Percentiles rank a stretch among this genome's conserved stretches.
Conservation (phyloP, 1,140 invertebrate species). For the Zaprionus africanus region DNA sequence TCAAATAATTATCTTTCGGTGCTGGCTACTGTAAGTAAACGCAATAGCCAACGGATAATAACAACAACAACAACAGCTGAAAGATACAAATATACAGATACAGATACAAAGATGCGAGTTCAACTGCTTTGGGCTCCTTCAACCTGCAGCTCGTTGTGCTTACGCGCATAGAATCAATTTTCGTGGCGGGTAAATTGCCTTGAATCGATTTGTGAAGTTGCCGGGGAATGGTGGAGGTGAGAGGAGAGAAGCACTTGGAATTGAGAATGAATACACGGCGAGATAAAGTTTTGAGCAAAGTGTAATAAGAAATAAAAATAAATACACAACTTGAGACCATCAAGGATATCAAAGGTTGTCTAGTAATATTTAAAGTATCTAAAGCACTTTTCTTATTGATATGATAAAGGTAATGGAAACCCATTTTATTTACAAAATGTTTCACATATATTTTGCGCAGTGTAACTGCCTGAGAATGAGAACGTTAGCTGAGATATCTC, state of each 20-base stretch:
- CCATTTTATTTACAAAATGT: too few species aligned
- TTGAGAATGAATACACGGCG: slow-evolving; percentile 6
- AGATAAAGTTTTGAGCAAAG: not conserved
- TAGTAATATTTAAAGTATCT: too few species aligned
- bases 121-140: slow-evolving; percentile 22
- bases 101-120: slow-evolving; percentile 20
- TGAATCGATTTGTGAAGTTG: slow-evolving; percentile 74
- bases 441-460: not conserved
- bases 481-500: slow-evolving; percentile 55
- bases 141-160: slow-evolving; percentile 28
- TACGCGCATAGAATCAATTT: slow-evolving; percentile 57
- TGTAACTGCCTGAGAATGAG: slow-evolving; percentile 18
- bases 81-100: not conserved
- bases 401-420: too few species aligned
- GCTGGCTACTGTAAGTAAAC: slow-evolving; percentile 36
- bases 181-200: slow-evolving; percentile 66
- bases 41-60: slow-evolving; percentile 6
- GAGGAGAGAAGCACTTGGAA: not conserved
- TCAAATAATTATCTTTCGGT: slow-evolving; percentile 36
- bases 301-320: not conserved
- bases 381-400: too few species aligned
- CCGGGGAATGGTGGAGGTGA: not conserved
- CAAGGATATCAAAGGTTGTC: too few species aligned
- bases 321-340: too few species aligned
- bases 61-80: not conserved